phyloP scores from a whole-genome alignment of 2,888 invertebrate species.

The Leptogaster cylindrica region DNA sequence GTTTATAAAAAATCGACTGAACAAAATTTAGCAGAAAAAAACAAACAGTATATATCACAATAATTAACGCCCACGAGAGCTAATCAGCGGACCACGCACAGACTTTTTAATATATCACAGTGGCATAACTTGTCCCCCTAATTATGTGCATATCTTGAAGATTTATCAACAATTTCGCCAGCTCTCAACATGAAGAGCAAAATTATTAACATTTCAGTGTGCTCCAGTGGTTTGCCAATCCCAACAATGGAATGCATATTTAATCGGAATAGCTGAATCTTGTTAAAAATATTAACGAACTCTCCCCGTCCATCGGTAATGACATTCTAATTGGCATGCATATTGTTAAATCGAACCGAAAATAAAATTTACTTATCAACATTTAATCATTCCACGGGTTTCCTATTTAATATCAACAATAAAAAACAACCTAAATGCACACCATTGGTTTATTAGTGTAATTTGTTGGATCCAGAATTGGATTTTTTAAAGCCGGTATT shows the following conservation, averaged over 20 bases:
- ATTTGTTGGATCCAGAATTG: slow-evolving; percentile 15
- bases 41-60: too few relatives aligned
- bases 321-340: slow-evolving; percentile 27
- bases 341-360: slow-evolving; percentile 19
- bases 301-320: slow-evolving; percentile 3
- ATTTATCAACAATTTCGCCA: slow-evolving; percentile 10
- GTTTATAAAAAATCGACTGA: too few relatives aligned
- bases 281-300: slow-evolving; percentile 1
- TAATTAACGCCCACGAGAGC: slow-evolving; percentile 12
- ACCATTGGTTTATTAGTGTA: slow-evolving; percentile 22
- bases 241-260: slow-evolving; percentile 13
- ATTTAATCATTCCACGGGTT: slow-evolving; percentile 31
- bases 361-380: slow-evolving; percentile 35
- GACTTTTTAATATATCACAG: slow-evolving; percentile 14
- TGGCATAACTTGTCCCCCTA: not conserved
- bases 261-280: not conserved
- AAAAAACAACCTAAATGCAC: too few relatives aligned
- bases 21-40: too few relatives aligned
- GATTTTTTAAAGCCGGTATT: not conserved
- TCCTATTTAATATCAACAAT: too few relatives aligned
- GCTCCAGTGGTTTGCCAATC: slow-evolving; percentile 8
- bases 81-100: not conserved
- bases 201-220: not conserved
- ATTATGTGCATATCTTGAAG: slow-evolving; percentile 25
- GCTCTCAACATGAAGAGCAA: too few relatives aligned